These are phyloP conservation scores for Pogoniulus pusillus DNA, from an alignment of 2,797 vertebrate species.

Conservation along the genomic window DNA sequence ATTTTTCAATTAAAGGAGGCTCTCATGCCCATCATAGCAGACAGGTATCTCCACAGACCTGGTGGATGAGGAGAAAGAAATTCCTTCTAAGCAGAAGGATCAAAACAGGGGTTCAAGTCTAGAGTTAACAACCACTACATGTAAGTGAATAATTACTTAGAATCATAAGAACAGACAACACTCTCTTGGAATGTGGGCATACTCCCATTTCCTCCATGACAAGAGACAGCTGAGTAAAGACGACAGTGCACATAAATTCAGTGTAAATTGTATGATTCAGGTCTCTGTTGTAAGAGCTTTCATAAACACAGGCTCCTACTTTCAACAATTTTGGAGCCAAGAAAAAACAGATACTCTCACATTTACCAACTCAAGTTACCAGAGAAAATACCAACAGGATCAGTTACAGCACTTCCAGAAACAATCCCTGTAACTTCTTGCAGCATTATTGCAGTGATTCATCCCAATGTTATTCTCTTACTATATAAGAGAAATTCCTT, in stretches of 20 bases:
- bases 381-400: conserved; percentile 6
- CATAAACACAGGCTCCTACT: conserved; percentile 51
- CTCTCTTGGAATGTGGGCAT: conserved; percentile 37
- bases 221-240: conserved; percentile 54
- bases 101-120: not conserved
- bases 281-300: conserved; percentile 52
- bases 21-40: not conserved
- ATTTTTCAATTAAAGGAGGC: not conserved
- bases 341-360: conserved; percentile 48
- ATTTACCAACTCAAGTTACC: conserved; percentile 34
- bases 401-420: not conserved
- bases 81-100: not conserved
- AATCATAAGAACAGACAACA: not conserved
- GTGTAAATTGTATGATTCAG: conserved; percentile 53
- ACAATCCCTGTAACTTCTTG: not conserved
- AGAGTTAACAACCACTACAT: not conserved
- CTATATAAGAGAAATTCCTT: not conserved
- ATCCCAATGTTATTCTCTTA: not conserved
- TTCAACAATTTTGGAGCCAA: conserved; percentile 51
- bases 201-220: conserved; percentile 23
- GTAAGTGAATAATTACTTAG: not conserved
- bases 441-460: not conserved
- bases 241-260: conserved; percentile 47
- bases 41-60: not conserved
- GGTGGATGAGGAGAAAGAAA: not conserved